Percentiles rank a stretch among this genome's conserved stretches.
phyloP scores from a whole-genome alignment of 2,113 vertebrate species.

The Gallinago jamesoni region DNA sequence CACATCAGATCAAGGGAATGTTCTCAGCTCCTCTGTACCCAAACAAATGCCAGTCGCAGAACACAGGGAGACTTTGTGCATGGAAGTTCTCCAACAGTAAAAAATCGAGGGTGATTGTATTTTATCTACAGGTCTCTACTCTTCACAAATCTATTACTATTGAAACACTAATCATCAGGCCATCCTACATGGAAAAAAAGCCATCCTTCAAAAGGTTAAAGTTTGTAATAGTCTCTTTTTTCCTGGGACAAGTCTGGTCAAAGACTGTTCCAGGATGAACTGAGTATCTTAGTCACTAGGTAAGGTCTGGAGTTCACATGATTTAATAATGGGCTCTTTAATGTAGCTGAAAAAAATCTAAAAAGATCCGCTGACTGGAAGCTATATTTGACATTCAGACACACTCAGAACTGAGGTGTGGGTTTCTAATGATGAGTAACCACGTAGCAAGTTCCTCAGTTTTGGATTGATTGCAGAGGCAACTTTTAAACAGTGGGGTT shows the following conservation, averaged over 20 bases:
- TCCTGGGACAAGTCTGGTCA: neutral
- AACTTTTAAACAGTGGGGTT: neutral
- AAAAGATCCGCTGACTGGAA: neutral
- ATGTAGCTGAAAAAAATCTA: neutral
- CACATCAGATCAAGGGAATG: neutral
- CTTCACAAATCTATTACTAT: neutral
- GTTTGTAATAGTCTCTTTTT: neutral
- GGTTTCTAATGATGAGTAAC: neutral
- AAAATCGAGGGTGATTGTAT: neutral
- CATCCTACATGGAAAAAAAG: neutral
- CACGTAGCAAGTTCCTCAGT: neutral
- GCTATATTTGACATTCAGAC: neutral
- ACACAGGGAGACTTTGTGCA: neutral
- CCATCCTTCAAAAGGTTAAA: neutral
- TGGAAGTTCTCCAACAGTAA: neutral
- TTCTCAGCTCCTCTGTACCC: neutral
- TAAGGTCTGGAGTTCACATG: neutral
- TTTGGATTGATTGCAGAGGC: neutral
- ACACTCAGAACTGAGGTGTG: neutral
- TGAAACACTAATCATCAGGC: neutral
- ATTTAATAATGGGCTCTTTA: slow-evolving; percentile 6
- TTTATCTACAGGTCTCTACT: neutral
- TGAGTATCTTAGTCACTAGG: neutral
- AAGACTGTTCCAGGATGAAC: neutral
- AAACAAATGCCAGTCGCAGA: neutral